Evolutionary conservation across 2,113 vertebrate species (phyloP).

Genomic region (Catharus fuscescens): DNA sequence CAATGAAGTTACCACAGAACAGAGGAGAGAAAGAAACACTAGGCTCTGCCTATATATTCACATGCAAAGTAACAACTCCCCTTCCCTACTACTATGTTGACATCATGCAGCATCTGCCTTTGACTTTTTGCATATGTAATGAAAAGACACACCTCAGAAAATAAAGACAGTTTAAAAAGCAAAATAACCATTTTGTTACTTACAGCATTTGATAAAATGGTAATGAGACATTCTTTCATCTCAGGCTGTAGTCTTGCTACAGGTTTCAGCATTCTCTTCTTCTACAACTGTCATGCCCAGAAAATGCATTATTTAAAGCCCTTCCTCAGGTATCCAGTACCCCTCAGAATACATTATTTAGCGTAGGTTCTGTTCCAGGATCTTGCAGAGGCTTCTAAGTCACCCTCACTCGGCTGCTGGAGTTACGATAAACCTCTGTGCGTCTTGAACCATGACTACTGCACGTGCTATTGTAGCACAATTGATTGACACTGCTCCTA

Average conservation of each 20-base stretch:
- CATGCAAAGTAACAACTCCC: constrained; percentile 54
- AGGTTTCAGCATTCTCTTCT: constrained; percentile 80
- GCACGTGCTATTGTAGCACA: constrained; percentile 81
- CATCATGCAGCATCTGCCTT: constrained; percentile 50
- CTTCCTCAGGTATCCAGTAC: constrained; percentile 78
- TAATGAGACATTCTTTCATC: constrained; percentile 92
- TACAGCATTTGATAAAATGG: constrained; percentile 96
- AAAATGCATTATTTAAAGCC: constrained; percentile 84
- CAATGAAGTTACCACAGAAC: constrained; percentile 22
- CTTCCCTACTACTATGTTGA: not conserved
- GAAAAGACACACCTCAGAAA: constrained; percentile 37
- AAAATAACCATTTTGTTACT: constrained; percentile 77
- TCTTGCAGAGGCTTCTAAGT: constrained; percentile 56
- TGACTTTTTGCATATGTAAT: constrained; percentile 27
- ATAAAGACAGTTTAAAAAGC: not conserved
- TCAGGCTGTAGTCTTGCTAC: constrained; percentile 73
- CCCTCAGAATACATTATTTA: constrained; percentile 81
- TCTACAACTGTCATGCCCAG: constrained; percentile 70
- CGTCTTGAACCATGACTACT: constrained; percentile 66
- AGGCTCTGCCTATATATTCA: constrained; percentile 20
- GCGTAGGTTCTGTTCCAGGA: constrained; percentile 53
- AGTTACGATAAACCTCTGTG: constrained; percentile 55
- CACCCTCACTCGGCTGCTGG: constrained; percentile 69
- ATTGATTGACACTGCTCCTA: constrained; percentile 82
- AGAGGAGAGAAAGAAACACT: not conserved